Evolutionary conservation across 2,888 invertebrate species (phyloP).

Genomic region (Galeopsomyia nigrocyanea): DNA sequence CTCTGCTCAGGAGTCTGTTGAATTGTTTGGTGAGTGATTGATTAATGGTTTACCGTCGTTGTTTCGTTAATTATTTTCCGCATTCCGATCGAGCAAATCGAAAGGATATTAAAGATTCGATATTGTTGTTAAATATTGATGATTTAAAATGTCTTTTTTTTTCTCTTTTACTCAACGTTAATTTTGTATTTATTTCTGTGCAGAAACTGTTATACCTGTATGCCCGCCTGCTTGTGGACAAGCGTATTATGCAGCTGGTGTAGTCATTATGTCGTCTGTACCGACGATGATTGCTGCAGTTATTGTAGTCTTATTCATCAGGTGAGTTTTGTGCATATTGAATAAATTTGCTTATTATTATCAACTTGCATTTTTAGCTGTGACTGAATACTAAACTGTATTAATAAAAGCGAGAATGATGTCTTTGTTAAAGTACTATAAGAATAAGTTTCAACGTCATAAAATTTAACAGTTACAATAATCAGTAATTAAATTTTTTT

Average conservation of each 20-base stretch:
- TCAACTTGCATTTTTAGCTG: no score
- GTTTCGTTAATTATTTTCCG: neutral
- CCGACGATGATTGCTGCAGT: constrained; percentile 69
- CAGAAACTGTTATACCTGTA: constrained; percentile 92
- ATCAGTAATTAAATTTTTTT: constrained; percentile 3
- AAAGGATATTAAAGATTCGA: neutral
- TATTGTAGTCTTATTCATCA: constrained; percentile 70
- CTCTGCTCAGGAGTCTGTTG: constrained; percentile 81
- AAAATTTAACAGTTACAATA: no score
- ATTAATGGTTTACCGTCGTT: neutral
- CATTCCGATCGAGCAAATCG: neutral
- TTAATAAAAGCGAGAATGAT: no score
- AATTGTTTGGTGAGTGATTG: constrained; percentile 82
- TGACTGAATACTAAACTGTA: no score
- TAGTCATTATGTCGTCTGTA: constrained; percentile 70
- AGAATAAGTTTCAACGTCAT: no score
- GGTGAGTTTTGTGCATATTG: constrained; percentile 57
- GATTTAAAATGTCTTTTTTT: neutral
- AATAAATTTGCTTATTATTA: neutral
- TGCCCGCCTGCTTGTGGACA: constrained; percentile 93
- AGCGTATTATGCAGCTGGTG: constrained; percentile 74
- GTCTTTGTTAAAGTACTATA: no score
- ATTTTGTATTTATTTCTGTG: constrained; percentile 63
- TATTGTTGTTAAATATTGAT: constrained; percentile 6
- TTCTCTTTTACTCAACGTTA: constrained; percentile 47